phyloP scores from a whole-genome alignment of 2,113 vertebrate genomes.

The Myotis davidii region DNA sequence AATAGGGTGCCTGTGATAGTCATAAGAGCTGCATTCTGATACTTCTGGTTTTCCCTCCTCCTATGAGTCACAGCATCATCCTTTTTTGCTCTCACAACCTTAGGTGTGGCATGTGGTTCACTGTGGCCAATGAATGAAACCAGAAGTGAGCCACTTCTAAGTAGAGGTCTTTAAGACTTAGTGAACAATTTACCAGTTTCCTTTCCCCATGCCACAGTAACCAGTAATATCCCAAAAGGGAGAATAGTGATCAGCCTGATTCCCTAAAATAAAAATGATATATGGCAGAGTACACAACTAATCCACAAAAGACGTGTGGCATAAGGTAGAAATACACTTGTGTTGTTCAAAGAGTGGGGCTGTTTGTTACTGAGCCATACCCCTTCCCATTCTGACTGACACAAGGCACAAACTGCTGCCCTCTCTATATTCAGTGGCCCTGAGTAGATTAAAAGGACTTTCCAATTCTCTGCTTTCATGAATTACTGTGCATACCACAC shows the following conservation, averaged over 20 bases:
- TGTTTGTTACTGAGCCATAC: not conserved
- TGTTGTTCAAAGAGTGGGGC: not conserved
- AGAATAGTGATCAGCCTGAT: not conserved
- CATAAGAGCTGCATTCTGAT: not conserved
- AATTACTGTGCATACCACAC: not conserved
- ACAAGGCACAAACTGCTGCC: accelerated
- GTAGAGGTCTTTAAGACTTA: not conserved
- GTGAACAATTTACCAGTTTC: not conserved
- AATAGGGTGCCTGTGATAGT: not conserved
- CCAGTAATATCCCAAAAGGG: not conserved
- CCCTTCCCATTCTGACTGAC: not conserved
- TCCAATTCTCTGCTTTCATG: not conserved
- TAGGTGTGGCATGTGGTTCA: not conserved
- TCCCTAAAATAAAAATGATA: not conserved
- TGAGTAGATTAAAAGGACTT: not conserved
- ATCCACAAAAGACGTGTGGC: not conserved
- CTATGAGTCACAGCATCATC: not conserved
- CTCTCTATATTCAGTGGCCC: not conserved
- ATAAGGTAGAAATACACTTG: not conserved
- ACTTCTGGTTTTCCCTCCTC: not conserved
- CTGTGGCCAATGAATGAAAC: not conserved
- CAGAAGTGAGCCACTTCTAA: not conserved
- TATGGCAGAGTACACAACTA: not conserved
- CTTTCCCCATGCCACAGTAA: not conserved
- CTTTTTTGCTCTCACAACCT: not conserved